phyloP scores from a whole-genome alignment of 1,140 invertebrate genomes.

The Drosophila takahashii region DNA sequence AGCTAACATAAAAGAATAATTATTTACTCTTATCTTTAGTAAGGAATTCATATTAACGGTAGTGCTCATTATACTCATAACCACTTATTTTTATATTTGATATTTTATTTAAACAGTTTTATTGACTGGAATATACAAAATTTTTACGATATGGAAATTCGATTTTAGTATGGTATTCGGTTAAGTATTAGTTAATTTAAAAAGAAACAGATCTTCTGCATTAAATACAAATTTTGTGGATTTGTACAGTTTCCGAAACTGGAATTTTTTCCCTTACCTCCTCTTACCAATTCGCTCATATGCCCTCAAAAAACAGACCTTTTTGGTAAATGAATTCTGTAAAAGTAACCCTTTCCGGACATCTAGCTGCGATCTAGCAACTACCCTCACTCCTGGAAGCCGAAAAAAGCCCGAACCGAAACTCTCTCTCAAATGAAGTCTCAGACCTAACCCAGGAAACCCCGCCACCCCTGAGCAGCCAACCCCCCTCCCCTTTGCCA shows the following conservation, averaged over 20 bases:
- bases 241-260: neutral
- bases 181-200: too few species aligned
- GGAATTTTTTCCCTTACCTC: neutral
- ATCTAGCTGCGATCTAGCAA: slow-evolving; percentile 40
- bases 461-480: slow-evolving; percentile 28
- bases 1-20: neutral
- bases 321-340: slow-evolving; percentile 44
- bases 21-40: too few species aligned
- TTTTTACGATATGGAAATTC: too few species aligned
- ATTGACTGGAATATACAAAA: too few species aligned
- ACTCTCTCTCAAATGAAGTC: slow-evolving; percentile 47
- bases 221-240: too few species aligned
- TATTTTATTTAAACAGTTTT: too few species aligned
- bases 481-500: neutral
- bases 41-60: too few species aligned
- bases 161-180: too few species aligned
- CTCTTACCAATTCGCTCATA: neutral
- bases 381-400: slow-evolving; percentile 1
- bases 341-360: slow-evolving; percentile 37
- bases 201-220: too few species aligned
- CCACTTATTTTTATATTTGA: too few species aligned
- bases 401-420: neutral
- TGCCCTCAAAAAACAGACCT: slow-evolving; percentile 33
- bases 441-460: slow-evolving; percentile 18
- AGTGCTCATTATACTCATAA: too few species aligned